phyloP scores from a whole-genome alignment of 2,113 vertebrate genomes.

The Leuciscus idus region DNA sequence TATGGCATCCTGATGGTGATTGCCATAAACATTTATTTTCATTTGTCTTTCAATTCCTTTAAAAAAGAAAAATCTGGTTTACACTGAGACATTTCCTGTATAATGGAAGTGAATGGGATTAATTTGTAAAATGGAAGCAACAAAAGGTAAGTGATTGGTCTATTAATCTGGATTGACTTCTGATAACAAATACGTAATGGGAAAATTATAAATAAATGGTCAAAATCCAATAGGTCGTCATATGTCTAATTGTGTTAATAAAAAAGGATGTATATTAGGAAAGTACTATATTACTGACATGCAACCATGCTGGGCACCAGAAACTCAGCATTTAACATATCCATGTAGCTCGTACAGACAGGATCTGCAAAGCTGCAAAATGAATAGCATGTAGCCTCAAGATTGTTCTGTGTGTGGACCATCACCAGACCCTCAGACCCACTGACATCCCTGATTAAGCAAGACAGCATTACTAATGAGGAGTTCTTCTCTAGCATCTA shows the following conservation, averaged over 20 bases:
- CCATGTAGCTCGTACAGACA: not conserved
- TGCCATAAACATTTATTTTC: not conserved
- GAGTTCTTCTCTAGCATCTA: constrained; percentile 16
- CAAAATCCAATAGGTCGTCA: not conserved
- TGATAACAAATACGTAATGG: not conserved
- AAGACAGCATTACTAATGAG: not conserved
- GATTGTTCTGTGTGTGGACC: constrained; percentile 10
- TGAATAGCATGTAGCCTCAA: not conserved
- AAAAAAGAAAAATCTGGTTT: no score
- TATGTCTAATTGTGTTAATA: not conserved
- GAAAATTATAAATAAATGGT: not conserved
- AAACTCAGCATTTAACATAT: not conserved
- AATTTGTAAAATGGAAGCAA: not conserved
- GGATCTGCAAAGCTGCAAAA: not conserved
- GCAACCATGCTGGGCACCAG: not conserved
- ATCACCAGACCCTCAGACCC: constrained; percentile 5
- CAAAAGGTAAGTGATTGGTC: not conserved
- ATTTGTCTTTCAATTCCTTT: no score
- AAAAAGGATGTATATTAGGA: not conserved
- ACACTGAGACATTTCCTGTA: no score
- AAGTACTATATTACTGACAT: not conserved
- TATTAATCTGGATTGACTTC: not conserved
- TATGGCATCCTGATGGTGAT: not conserved
- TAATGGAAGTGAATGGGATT: no score
- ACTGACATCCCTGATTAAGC: not conserved